Evolutionary conservation across 2,888 invertebrate genomes (phyloP).

Genomic region (Brachynemurus nebulosus): DNA sequence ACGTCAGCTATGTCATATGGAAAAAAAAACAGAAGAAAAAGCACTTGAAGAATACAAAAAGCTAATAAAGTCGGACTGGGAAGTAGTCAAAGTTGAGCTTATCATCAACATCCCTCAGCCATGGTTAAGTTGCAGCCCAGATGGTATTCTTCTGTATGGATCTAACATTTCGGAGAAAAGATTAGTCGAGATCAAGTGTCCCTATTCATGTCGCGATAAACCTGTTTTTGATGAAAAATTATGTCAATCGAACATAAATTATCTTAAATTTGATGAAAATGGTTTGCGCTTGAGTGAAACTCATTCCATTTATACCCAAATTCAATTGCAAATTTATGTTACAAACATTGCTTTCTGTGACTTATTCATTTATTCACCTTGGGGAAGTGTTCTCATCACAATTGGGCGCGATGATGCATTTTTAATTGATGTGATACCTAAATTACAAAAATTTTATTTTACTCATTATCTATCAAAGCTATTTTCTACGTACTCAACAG

Average conservation of each 20-base stretch:
- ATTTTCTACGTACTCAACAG: neutral
- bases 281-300: constrained; percentile 9
- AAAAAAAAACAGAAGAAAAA: constrained; percentile 14
- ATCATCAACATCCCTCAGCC: constrained; percentile 15
- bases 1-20: constrained; percentile 15
- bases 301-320: constrained; percentile 11
- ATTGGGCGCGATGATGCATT: neutral
- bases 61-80: constrained; percentile 9
- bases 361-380: constrained; percentile 10
- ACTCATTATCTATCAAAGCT: neutral
- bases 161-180: constrained; percentile 16
- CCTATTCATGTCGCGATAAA: constrained; percentile 12
- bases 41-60: constrained; percentile 15
- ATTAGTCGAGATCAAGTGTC: constrained; percentile 18
- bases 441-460: neutral
- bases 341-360: constrained; percentile 12
- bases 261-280: constrained; percentile 6
- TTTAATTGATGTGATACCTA: neutral
- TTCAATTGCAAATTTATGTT: constrained; percentile 12
- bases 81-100: constrained; percentile 16
- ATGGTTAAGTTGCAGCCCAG: constrained; percentile 16
- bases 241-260: neutral
- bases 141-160: constrained; percentile 14
- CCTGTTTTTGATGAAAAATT: constrained; percentile 4
- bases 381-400: constrained; percentile 3